Base-by-base conservation (phyloP, 2,888 invertebrate genomes). In the Mythimna impura region DNA sequence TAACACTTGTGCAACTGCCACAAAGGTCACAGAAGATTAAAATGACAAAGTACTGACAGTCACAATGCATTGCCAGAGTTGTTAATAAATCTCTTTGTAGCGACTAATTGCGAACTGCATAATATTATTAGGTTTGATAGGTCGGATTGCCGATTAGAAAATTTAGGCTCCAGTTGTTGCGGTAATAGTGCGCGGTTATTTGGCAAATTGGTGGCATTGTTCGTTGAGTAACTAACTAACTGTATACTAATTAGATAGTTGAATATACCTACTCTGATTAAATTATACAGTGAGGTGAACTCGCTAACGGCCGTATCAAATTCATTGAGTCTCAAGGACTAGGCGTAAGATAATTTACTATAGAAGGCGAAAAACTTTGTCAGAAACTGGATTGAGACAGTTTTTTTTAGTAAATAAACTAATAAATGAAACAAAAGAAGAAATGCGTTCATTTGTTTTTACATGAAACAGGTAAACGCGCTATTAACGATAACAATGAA, bases 51-150 rank as follows among this genome's bases (percentile, higher is more conserved):
- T 40, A 62, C 47, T 66, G 66, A 73, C 67, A 76, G 66, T 47
- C 5, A 12, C n/a, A 64, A 66, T 40, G n/a, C 47, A 66, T 57
- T 43, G 54, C 43, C 30, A 66, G 22, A n/a, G n/a, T 43, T 57
- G 65, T 66, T 74, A 78, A 54, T 81, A 65, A 73, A 73, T 73
- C 74, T 74, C 73, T 80, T 70, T 81, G 80, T 66, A 8, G 14
- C 34, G 57, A 62, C 64, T 81, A 70, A 82, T 78, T 81, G 74
- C 60, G 17, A 82, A 78, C 50, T 74, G 74, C 78, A 80, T 78
- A 62, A 62, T 78, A 81, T 82, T 34, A 78, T 81, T 60, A 55
- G 52, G 30, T 47, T 36, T 47, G 71, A 60, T 70, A 58, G 52
- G 30, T 66, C 67, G 61, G 60, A 78, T 73, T 61, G 66, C 22